Percentiles rank a stretch among this genome's conserved stretches.
Evolutionary conservation across 2,797 vertebrate genomes (phyloP).

Genomic region (Microctenopoma lineatum): DNA sequence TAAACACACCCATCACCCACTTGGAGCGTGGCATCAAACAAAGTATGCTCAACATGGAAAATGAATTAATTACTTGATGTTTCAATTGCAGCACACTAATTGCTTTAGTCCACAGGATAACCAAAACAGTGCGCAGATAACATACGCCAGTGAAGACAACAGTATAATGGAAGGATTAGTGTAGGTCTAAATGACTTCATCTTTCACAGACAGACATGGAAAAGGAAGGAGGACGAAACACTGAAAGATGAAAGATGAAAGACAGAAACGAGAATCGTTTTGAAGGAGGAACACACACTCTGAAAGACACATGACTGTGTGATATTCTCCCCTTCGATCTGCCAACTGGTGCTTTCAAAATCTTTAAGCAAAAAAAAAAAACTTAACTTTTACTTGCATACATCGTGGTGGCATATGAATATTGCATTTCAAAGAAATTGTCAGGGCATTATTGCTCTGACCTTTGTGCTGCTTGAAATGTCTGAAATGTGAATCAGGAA

Average conservation of each 20-base stretch:
- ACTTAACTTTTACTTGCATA: background rate
- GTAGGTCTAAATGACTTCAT: conserved; percentile 72
- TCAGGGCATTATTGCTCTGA: conserved; percentile 5
- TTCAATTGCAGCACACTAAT: conserved; percentile 88
- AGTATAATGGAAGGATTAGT: conserved; percentile 83
- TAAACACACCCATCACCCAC: conserved; percentile 76
- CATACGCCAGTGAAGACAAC: conserved; percentile 83
- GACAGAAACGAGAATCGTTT: conserved; percentile 20
- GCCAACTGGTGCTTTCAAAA: conserved; percentile 38
- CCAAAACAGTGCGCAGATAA: conserved; percentile 74
- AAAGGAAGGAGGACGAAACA: background rate
- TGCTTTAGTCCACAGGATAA: conserved; percentile 75
- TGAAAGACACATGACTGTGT: conserved; percentile 33
- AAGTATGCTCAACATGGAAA: conserved; percentile 88
- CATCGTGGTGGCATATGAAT: conserved; percentile 9
- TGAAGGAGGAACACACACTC: conserved; percentile 21
- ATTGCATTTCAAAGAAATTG: conserved; percentile 9
- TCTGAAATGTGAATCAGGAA: background rate
- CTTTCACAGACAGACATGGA: conserved; percentile 57
- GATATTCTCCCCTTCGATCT: conserved; percentile 46
- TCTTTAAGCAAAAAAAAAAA: conserved; percentile 6
- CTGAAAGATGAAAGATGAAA: conserved; percentile 8
- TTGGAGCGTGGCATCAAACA: conserved; percentile 84
- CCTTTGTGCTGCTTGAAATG: conserved; percentile 12
- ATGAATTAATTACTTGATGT: conserved; percentile 92